These are phyloP conservation scores for Spilarctia lutea DNA, from an alignment of 2,888 invertebrate species.

Conservation along the genomic window DNA sequence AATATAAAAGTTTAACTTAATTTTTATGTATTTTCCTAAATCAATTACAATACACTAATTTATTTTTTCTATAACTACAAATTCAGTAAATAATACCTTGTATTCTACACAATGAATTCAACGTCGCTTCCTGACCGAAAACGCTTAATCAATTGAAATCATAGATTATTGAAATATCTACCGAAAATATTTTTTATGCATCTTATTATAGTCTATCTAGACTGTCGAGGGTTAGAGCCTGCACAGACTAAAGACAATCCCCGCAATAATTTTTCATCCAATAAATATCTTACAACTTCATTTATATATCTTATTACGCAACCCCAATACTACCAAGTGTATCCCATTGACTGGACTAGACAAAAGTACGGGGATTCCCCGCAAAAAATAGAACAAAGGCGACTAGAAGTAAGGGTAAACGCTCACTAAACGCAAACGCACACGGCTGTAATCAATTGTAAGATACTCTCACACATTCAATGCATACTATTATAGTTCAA, in stretches of 20 bases:
- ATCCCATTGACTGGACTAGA: background rate
- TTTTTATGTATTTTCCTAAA: no score
- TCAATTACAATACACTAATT: no score
- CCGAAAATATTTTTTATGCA: no score
- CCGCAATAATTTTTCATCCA: background rate
- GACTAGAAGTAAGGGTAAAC: background rate
- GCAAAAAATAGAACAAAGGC: background rate
- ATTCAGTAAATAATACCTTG: constrained; percentile 1
- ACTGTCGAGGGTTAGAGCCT: background rate
- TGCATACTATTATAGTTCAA: background rate
- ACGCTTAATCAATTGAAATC: background rate
- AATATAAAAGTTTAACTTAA: no score
- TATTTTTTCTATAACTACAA: background rate
- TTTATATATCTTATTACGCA: background rate
- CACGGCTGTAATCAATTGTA: background rate
- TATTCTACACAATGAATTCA: background rate
- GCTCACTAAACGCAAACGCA: no score
- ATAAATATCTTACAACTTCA: background rate
- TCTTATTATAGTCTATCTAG: no score
- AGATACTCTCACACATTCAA: background rate
- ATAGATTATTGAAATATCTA: background rate
- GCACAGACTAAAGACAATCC: background rate
- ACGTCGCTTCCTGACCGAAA: background rate
- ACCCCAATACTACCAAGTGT: background rate
- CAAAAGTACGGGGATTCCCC: background rate